Evolutionary conservation across 2,113 vertebrate genomes (phyloP).

Genomic region (Coturnix japonica): DNA sequence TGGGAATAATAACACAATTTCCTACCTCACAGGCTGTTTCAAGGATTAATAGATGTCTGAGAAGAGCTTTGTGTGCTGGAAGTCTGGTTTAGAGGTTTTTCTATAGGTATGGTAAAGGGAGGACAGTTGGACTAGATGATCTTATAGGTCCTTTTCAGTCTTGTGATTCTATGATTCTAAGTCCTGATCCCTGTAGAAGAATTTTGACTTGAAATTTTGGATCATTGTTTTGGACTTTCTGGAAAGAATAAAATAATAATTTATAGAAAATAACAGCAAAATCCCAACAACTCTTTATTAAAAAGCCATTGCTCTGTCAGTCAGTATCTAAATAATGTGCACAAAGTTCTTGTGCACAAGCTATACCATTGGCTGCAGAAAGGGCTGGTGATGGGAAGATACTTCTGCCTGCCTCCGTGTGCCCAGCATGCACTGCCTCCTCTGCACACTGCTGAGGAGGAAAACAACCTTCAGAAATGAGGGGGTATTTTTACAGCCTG

Average conservation of each 20-base stretch:
- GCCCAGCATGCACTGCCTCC: rapidly evolving
- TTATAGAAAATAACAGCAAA: not conserved
- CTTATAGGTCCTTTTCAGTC: too few relatives aligned
- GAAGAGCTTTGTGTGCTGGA: constrained; percentile 57
- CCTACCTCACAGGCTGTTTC: constrained; percentile 65
- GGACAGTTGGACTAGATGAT: too few relatives aligned
- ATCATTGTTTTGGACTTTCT: not conserved
- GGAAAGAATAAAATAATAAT: not conserved
- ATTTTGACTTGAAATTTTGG: constrained; percentile 41
- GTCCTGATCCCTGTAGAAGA: constrained; percentile 28
- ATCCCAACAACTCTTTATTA: not conserved
- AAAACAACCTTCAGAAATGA: not conserved
- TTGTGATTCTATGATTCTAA: too few relatives aligned
- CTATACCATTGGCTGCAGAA: not conserved
- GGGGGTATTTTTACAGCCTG: not conserved
- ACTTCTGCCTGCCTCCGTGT: not conserved
- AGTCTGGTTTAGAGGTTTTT: too few relatives aligned
- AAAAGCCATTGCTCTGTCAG: not conserved
- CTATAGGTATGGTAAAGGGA: too few relatives aligned
- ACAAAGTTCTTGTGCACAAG: not conserved
- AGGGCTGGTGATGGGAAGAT: not conserved
- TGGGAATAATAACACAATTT: constrained; percentile 63
- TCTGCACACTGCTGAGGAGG: not conserved
- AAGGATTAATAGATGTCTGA: constrained; percentile 69
- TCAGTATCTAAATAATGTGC: not conserved